Percentiles rank a stretch among this genome's conserved stretches.
Conservation (phyloP, 2,888 invertebrate species). For the Arge pagana region DNA sequence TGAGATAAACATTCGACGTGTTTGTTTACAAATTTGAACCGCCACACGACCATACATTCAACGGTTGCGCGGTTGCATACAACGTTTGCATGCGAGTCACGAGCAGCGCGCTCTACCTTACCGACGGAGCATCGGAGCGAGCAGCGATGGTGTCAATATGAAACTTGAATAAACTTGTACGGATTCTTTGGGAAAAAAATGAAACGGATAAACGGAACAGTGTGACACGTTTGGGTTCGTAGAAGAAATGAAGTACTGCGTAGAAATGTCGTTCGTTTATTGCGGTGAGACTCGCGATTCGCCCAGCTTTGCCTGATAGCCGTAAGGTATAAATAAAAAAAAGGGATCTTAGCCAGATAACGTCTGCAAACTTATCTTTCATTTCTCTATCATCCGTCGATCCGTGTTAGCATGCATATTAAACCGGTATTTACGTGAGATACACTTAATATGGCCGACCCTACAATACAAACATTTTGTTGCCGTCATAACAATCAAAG, state of each 20-base stretch:
- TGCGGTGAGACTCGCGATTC: no score
- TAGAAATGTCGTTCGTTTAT: no score
- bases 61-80: no score
- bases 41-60: no score
- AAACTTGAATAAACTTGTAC: neutral
- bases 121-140: slow-evolving; percentile 7
- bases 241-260: neutral
- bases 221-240: no score
- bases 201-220: neutral
- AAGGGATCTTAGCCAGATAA: no score
- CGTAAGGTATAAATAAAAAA: no score
- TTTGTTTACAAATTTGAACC: no score
- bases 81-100: no score
- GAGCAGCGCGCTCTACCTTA: no score
- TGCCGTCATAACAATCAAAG: slow-evolving; percentile 73
- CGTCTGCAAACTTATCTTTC: neutral
- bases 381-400: slow-evolving; percentile 4
- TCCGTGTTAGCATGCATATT: neutral
- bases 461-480: slow-evolving; percentile 82
- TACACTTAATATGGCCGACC: slow-evolving; percentile 81
- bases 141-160: neutral
- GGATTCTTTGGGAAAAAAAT: slow-evolving; percentile 3
- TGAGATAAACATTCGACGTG: no score
- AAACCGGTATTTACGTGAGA: neutral
- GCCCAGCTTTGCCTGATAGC: no score